These are phyloP conservation scores for Eristalis pertinax DNA, from an alignment of 2,888 invertebrate species.

Conservation along the genomic window DNA sequence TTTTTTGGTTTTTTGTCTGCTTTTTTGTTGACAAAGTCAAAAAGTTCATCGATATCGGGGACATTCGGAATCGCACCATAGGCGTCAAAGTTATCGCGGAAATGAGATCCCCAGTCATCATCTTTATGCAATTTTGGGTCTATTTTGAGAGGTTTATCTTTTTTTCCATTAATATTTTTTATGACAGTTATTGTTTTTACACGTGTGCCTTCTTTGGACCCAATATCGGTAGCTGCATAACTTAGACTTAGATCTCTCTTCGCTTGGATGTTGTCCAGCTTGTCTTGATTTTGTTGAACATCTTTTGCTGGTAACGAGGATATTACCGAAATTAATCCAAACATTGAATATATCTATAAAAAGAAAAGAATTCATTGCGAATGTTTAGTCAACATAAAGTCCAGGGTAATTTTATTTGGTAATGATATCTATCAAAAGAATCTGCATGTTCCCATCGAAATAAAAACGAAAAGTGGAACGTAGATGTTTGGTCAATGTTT, in stretches of 20 bases:
- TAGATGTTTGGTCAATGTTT: no score
- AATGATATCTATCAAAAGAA: neutral
- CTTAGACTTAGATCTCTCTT: conserved; percentile 80
- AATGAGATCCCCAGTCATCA: conserved; percentile 79
- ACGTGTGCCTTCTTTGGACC: conserved; percentile 80
- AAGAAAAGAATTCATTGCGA: neutral
- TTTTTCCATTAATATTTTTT: conserved; percentile 77
- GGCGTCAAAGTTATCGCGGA: conserved; percentile 79
- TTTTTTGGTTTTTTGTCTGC: conserved; percentile 73
- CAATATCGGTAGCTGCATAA: conserved; percentile 80
- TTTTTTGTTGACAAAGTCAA: conserved; percentile 78
- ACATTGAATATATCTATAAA: conserved; percentile 28
- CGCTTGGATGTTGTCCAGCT: conserved; percentile 72
- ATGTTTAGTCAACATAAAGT: neutral
- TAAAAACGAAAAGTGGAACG: no score
- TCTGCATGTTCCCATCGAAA: neutral
- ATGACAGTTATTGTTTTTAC: conserved; percentile 81
- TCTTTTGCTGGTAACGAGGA: conserved; percentile 30
- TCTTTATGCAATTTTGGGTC: conserved; percentile 78
- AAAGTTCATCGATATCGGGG: conserved; percentile 80
- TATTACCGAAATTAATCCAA: conserved; percentile 37
- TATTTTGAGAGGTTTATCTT: conserved; percentile 75
- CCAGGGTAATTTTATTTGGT: neutral
- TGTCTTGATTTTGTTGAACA: neutral
- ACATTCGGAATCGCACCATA: conserved; percentile 79